Evolutionary conservation across 1,140 invertebrate species (phyloP).

Genomic region (Euborellia annulipes): DNA sequence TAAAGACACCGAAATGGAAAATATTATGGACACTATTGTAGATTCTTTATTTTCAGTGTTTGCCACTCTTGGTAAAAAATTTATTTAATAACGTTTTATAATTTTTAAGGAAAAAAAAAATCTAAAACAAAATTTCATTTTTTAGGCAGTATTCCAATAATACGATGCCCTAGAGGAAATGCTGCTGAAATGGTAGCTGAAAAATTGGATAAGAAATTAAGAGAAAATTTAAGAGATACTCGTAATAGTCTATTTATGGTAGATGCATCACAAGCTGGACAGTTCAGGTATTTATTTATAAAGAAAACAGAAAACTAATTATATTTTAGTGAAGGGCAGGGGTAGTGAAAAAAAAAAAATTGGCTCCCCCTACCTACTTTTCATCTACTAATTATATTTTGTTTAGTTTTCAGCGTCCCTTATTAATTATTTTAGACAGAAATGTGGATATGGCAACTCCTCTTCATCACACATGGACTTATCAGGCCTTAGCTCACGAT

Average conservation of each 20-base stretch:
- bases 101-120: too few relatives aligned
- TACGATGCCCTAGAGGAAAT: slow-evolving; percentile 86
- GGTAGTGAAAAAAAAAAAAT: too few relatives aligned
- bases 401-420: slow-evolving; percentile 79
- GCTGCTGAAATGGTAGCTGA: slow-evolving; percentile 96
- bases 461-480: slow-evolving; percentile 98
- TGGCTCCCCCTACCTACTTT: too few relatives aligned
- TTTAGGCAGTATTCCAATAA: slow-evolving; percentile 81
- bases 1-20: slow-evolving; percentile 91
- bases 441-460: slow-evolving; percentile 95
- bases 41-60: slow-evolving; percentile 96
- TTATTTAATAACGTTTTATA: too few relatives aligned
- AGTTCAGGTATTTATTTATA: slow-evolving; percentile 36
- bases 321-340: too few relatives aligned
- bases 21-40: slow-evolving; percentile 85
- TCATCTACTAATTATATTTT: too few relatives aligned
- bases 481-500: slow-evolving; percentile 93
- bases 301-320: too few relatives aligned
- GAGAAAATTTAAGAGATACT: slow-evolving; percentile 92
- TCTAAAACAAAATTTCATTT: too few relatives aligned
- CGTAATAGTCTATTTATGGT: slow-evolving; percentile 89
- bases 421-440: slow-evolving; percentile 85
- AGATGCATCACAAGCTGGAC: slow-evolving; percentile 56
- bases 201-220: slow-evolving; percentile 91
- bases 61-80: slow-evolving; percentile 73